Conservation (phyloP, 2,113 vertebrate genomes). For the Herpailurus yagouaroundi region DNA sequence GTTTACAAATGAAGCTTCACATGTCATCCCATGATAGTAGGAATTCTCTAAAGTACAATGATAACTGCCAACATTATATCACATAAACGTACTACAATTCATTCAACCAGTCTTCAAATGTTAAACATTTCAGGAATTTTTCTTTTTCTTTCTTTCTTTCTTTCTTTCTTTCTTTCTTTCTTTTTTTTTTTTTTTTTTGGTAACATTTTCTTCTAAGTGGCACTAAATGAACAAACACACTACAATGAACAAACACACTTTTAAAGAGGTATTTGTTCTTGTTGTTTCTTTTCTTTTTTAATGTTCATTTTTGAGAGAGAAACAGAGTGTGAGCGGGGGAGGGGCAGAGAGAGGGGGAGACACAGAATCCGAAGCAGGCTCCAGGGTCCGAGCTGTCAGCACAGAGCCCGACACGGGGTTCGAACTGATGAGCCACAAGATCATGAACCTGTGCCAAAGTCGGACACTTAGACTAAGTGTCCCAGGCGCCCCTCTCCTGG, state of each 20-base stretch:
- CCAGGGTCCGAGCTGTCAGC: no score
- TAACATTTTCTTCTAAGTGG: background rate
- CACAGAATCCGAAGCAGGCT: no score
- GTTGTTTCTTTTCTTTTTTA: background rate
- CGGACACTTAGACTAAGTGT: no score
- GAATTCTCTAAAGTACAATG: background rate
- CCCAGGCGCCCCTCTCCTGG: background rate
- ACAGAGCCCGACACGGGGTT: no score
- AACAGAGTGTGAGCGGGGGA: no score
- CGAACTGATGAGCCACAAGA: no score
- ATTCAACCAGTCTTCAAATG: background rate
- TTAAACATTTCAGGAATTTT: background rate
- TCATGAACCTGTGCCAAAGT: no score
- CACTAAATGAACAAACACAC: background rate
- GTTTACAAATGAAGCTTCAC: constrained; percentile 4
- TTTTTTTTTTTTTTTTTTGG: background rate
- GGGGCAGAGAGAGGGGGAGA: no score
- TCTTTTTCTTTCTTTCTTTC: background rate
- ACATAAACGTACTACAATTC: background rate
- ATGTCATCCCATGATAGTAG: background rate
- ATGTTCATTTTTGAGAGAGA: no score
- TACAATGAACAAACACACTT: background rate
- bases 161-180: background rate
- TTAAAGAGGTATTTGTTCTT: background rate
- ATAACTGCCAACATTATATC: background rate